Conservation (phyloP, 1,140 invertebrate species). For the Chrysopa pallens region DNA sequence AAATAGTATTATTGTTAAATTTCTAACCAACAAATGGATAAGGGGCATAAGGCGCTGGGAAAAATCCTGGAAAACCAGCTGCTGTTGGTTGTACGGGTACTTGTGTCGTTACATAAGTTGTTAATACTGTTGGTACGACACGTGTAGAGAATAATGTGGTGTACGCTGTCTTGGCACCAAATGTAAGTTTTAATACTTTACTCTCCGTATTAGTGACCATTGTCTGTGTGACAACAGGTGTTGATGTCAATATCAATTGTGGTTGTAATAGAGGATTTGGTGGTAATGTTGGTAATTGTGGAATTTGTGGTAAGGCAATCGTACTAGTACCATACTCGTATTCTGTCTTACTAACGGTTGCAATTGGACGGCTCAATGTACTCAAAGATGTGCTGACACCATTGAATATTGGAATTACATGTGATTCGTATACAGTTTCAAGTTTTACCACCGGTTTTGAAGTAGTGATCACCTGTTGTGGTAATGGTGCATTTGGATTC, state of each 20-base stretch:
- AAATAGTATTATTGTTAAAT: not conserved
- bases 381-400: constrained; percentile 53
- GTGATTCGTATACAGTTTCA: constrained; percentile 64
- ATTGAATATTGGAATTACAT: constrained; percentile 58
- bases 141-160: constrained; percentile 72
- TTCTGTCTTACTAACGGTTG: constrained; percentile 47
- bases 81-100: constrained; percentile 50
- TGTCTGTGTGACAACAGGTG: constrained; percentile 60
- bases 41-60: constrained; percentile 51
- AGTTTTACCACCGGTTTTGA: constrained; percentile 54
- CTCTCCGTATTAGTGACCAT: constrained; percentile 63
- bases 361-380: constrained; percentile 55
- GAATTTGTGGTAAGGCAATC: constrained; percentile 27
- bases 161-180: constrained; percentile 73
- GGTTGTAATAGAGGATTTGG: constrained; percentile 31
- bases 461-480: constrained; percentile 48
- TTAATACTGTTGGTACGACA: constrained; percentile 64
- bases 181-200: constrained; percentile 67
- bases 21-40: constrained; percentile 55
- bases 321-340: constrained; percentile 57
- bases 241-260: constrained; percentile 62
- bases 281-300: constrained; percentile 28
- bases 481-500: constrained; percentile 41
- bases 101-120: constrained; percentile 62
- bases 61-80: constrained; percentile 47